A percentile compares a stretch with the other conserved stretches of the same genome.
phyloP scores from a whole-genome alignment of 2,888 invertebrate species.

The Prostheceraeus crozeri region DNA sequence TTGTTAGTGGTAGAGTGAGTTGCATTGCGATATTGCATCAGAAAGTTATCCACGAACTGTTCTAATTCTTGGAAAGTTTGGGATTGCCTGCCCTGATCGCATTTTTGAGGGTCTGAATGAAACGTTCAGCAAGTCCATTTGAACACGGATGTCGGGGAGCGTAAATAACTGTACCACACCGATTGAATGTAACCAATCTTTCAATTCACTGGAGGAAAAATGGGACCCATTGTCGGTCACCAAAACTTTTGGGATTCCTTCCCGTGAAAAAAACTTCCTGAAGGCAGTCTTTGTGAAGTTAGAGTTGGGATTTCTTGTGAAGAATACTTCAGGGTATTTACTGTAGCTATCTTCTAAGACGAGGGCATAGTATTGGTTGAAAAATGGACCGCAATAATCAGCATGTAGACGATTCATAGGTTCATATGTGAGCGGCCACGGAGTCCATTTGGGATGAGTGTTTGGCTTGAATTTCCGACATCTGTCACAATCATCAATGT shows the following conservation, averaged over 20 bases:
- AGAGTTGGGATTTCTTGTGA: not conserved
- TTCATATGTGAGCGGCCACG: constrained; percentile 15
- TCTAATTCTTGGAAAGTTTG: constrained; percentile 1
- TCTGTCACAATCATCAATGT: too few species aligned
- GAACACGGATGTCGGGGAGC: not conserved
- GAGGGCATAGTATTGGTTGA: not conserved
- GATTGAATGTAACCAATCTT: constrained; percentile 14
- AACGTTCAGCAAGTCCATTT: constrained; percentile 15
- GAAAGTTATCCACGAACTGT: too few species aligned
- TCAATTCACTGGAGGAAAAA: not conserved
- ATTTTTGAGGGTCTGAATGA: not conserved
- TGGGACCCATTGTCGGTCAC: constrained; percentile 2
- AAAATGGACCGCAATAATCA: constrained; percentile 19
- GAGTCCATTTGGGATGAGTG: too few species aligned
- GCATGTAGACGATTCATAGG: not conserved
- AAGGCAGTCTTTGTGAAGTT: not conserved
- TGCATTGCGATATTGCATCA: too few species aligned
- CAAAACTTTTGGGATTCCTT: constrained; percentile 6
- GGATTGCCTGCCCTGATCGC: not conserved
- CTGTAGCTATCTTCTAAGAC: not conserved
- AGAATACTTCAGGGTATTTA: constrained; percentile 10
- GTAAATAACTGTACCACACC: not conserved
- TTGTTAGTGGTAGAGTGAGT: too few species aligned
- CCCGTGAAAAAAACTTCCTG: not conserved
- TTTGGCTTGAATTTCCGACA: too few species aligned